Evolutionary conservation across 2,888 invertebrate genomes (phyloP).

Genomic region (Epistrophella euchroma): DNA sequence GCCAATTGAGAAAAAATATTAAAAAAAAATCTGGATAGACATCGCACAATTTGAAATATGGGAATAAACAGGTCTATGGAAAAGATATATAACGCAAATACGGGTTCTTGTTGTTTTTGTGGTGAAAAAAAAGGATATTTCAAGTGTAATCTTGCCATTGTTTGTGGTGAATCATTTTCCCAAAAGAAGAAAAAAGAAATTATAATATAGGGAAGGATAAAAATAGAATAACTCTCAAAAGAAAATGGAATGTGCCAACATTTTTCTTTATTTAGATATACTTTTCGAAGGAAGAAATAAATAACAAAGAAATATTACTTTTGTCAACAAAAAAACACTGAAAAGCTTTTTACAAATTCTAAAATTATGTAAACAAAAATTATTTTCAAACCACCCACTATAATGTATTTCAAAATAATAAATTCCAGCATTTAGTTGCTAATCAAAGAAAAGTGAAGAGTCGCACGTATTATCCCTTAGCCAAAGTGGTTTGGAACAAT

Average conservation of each 20-base stretch:
- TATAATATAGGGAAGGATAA: neutral
- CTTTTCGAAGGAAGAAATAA: neutral
- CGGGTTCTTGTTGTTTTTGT: neutral
- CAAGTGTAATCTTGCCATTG: neutral
- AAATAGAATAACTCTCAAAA: neutral
- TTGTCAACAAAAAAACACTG: neutral
- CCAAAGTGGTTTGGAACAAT: no score
- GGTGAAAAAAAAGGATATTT: conserved; percentile 5
- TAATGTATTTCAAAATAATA: neutral
- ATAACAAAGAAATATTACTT: conserved; percentile 6
- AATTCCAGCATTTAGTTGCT: neutral
- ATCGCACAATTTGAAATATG: conserved; percentile 5
- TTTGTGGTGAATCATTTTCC: neutral
- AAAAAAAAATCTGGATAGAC: neutral
- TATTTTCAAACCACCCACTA: neutral
- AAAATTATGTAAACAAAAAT: neutral
- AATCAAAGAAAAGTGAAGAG: no score
- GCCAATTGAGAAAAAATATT: conserved; percentile 16
- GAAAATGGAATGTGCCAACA: neutral
- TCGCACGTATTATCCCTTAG: no score
- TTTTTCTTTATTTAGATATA: neutral
- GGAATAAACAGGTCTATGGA: neutral
- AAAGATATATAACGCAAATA: neutral
- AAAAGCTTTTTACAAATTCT: conserved; percentile 15
- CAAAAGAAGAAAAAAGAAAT: neutral